Evolutionary conservation across 2,113 vertebrate genomes (phyloP).

Genomic region (Zosterops pallidus): DNA sequence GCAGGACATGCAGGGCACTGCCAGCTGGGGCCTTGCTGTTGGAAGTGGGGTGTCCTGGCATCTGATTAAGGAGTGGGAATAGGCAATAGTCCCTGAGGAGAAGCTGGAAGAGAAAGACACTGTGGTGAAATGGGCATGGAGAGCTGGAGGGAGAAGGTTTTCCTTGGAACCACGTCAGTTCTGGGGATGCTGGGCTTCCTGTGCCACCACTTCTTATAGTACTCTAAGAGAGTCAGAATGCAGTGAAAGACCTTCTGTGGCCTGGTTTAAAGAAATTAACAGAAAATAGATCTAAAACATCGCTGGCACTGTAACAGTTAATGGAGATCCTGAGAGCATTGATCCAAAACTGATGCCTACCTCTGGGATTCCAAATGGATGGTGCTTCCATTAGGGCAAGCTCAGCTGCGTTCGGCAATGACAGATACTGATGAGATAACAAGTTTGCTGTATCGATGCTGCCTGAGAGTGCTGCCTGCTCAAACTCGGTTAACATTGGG

Average conservation of each 20-base stretch:
- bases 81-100: background rate
- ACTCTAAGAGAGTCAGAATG: background rate
- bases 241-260: background rate
- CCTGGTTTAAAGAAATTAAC: background rate
- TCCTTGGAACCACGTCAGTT: background rate
- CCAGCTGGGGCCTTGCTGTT: background rate
- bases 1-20: background rate
- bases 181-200: background rate
- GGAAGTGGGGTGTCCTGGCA: accelerated
- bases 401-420: background rate
- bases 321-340: slow-evolving; percentile 3
- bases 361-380: slow-evolving; percentile 51
- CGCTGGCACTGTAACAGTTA: background rate
- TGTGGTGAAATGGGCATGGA: background rate
- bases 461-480: background rate
- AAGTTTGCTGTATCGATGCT: background rate
- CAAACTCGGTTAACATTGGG: background rate
- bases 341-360: background rate
- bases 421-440: slow-evolving; percentile 49
- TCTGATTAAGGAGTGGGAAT: background rate
- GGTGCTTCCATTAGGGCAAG: background rate
- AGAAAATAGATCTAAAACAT: background rate
- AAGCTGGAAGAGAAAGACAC: background rate
- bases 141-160: background rate
- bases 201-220: background rate